phyloP scores from a whole-genome alignment of 2,888 invertebrate genomes.

The Camponotus fellah region DNA sequence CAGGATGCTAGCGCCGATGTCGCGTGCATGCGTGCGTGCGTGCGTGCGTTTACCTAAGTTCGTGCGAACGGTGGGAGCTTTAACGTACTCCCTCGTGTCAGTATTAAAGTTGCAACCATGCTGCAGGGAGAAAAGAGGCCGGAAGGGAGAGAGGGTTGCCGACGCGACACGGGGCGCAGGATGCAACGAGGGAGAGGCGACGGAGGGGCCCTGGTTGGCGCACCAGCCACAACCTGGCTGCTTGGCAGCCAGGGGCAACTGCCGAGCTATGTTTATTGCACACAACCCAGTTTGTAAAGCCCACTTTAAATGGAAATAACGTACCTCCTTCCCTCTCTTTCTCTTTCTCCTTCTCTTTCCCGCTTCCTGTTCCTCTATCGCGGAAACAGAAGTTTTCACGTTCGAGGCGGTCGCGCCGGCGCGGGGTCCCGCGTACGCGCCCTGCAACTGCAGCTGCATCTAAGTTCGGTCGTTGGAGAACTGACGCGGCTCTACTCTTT shows the following conservation, averaged over 20 bases:
- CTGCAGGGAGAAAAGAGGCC: conserved; percentile 30
- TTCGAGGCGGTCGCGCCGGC: conserved; percentile 28
- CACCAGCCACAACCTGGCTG: conserved; percentile 51
- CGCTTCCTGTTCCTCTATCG: conserved; percentile 15
- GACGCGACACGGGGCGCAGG: conserved; percentile 25
- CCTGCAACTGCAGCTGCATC: conserved; percentile 8
- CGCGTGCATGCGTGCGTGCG: conserved; percentile 13
- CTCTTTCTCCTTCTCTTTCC: conserved; percentile 10
- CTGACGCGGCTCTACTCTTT: conserved; percentile 10
- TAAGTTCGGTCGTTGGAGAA: conserved; percentile 38
- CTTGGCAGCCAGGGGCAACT: conserved; percentile 45
- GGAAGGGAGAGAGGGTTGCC: conserved; percentile 39
- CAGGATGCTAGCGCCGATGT: conserved; percentile 27
- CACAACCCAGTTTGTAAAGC: conserved; percentile 65
- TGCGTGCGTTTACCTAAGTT: conserved; percentile 2
- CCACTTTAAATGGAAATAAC: conserved; percentile 74
- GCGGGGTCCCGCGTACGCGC: not conserved
- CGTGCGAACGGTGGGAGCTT: conserved; percentile 17
- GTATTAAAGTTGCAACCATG: conserved; percentile 54
- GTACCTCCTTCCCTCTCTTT: conserved; percentile 49
- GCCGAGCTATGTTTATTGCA: conserved; percentile 65
- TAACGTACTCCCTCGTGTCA: conserved; percentile 25
- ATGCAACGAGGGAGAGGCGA: conserved; percentile 4
- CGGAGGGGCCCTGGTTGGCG: not conserved
- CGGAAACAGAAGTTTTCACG: conserved; percentile 55